Base-by-base conservation (phyloP, 2,888 invertebrate species). In the Pomacea canaliculata region DNA sequence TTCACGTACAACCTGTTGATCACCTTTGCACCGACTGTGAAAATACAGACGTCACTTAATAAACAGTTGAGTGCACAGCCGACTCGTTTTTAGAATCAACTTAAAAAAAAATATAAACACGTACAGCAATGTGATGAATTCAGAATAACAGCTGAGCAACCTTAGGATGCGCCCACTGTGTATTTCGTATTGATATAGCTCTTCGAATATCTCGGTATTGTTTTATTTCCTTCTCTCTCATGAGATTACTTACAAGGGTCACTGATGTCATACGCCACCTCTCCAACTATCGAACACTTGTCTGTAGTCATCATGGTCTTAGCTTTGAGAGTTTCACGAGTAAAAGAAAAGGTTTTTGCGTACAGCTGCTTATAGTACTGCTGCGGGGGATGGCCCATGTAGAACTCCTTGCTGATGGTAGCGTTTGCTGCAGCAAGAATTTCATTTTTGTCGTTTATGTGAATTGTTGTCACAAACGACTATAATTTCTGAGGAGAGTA, bases 221-320 rank as follows among this genome's bases (percentile, higher is more conserved):
- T 5, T 37, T 37, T 37, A 3, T 37, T 37, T 37, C 37, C 37
- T 37, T 37, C 37, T 37, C 37, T 37, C 23, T 23, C 4, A n/a
- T 19, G 12, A 23, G 19, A 63, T 63, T 5, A 46, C 48, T 48
- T n/a, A 73, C 73, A 18, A 10, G 59, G 51, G 37, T 72, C 67
- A 60, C 73, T 67, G n/a, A n/a, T 23, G 62, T 62, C 74, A 49
- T 69, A 74, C 49, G 68, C 62, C 49, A 69, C 69, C 62, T 69
- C 73, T 9, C 74, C 69, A 1, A 74, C 74, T 7, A 69, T 60
- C 18, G 23, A 18, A 23, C 74, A 74, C 23, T 5, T 27, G 27
- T 74, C 69, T 9, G 23, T n/a, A 1, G 74, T 69, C 62, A 69
- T 68, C 69, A 69, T 74, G 74, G 23, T 62, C 62, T 73, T 73